These are phyloP conservation scores for Platycheirus albimanus DNA, from an alignment of 2,888 invertebrate species.

Conservation along the genomic window DNA sequence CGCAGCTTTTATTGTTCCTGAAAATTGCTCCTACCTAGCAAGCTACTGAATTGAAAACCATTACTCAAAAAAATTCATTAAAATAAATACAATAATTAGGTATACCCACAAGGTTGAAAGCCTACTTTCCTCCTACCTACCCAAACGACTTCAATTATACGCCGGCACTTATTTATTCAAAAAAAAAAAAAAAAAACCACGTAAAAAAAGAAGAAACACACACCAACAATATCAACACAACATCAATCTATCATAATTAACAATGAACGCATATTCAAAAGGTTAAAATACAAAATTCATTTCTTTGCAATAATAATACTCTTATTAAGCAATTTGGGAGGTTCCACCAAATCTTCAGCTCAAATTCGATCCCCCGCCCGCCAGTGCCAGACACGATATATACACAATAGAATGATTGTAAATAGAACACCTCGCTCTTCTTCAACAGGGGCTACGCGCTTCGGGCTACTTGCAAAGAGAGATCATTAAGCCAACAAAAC, in stretches of 20 bases:
- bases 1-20: too few species aligned
- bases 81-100: too few species aligned
- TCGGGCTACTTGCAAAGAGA: slow-evolving; percentile 56
- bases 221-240: slow-evolving; percentile 45
- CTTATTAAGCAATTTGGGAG: slow-evolving; percentile 71
- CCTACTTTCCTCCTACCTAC: too few species aligned
- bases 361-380: slow-evolving; percentile 15
- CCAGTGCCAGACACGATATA: slow-evolving; percentile 15
- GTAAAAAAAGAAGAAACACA: slow-evolving; percentile 16
- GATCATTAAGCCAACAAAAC: slow-evolving; percentile 70
- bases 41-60: too few species aligned
- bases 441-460: slow-evolving; percentile 55
- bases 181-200: background rate
- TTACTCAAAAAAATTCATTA: too few species aligned
- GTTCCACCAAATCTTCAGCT: slow-evolving; percentile 53
- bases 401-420: slow-evolving; percentile 64
- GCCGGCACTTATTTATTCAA: background rate
- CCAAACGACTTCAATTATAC: slow-evolving; percentile 13
- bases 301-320: slow-evolving; percentile 62
- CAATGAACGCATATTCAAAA: slow-evolving; percentile 63
- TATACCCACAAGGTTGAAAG: too few species aligned
- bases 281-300: slow-evolving; percentile 63
- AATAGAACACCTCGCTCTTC: slow-evolving; percentile 66
- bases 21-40: too few species aligned
- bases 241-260: slow-evolving; percentile 69